Conservation (phyloP, 2,797 vertebrate species). For the Syngnathus rostellatus region DNA sequence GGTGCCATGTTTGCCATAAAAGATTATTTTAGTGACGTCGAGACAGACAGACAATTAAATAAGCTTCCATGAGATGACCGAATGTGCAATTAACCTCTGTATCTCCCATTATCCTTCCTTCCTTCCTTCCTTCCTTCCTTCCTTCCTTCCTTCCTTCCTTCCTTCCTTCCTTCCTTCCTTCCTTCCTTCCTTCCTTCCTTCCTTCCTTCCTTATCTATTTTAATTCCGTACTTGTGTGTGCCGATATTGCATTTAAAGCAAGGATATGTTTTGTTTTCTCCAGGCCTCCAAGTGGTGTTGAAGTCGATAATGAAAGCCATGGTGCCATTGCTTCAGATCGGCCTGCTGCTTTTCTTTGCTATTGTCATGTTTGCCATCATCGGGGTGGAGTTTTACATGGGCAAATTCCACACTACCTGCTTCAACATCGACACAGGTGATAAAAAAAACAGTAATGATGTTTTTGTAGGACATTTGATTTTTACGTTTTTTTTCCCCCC, state of each 20-base stretch:
- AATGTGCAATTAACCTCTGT: too few relatives aligned
- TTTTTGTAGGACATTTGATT: not conserved
- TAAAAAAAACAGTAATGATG: constrained; percentile 25
- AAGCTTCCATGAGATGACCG: too few relatives aligned
- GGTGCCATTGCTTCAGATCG: constrained; percentile 96
- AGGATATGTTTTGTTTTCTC: not conserved
- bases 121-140: too few relatives aligned
- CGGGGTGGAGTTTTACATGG: constrained; percentile 96
- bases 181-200: too few relatives aligned
- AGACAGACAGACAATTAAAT: too few relatives aligned
- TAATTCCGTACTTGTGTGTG: not conserved
- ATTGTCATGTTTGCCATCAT: constrained; percentile 99
- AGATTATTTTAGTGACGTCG: too few relatives aligned
- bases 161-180: too few relatives aligned
- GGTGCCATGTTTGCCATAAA: too few relatives aligned
- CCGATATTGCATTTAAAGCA: not conserved
- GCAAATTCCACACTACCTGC: constrained; percentile 90
- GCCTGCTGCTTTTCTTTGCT: constrained; percentile 93
- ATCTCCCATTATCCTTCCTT: too few relatives aligned
- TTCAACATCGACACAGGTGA: constrained; percentile 80
- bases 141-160: too few relatives aligned
- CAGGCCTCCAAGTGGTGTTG: constrained; percentile 94
- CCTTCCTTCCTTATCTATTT: too few relatives aligned
- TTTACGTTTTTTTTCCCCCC: not conserved
- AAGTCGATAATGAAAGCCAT: constrained; percentile 99